Conservation (phyloP, 2,888 invertebrate species). For the Bibio marci region DNA sequence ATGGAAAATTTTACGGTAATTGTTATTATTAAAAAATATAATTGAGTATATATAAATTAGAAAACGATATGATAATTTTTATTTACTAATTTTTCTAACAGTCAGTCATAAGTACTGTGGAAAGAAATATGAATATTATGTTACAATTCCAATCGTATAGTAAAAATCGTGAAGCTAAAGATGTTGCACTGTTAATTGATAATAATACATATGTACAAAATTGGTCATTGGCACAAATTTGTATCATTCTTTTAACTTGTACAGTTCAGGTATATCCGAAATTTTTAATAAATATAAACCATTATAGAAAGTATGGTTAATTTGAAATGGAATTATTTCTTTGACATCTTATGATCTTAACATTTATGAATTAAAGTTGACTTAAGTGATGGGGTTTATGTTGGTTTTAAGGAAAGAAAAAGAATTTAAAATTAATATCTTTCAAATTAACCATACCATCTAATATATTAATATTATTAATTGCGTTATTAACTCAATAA, state of each 20-base stretch:
- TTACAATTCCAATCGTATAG: slow-evolving; percentile 67
- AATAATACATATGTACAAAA: slow-evolving; percentile 75
- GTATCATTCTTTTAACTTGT: slow-evolving; percentile 64
- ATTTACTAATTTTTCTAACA: slow-evolving; percentile 30
- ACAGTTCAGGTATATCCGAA: slow-evolving; percentile 49
- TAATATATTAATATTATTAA: background rate
- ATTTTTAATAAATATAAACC: background rate
- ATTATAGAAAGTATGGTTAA: background rate
- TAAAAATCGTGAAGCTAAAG: slow-evolving; percentile 62
- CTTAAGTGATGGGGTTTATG: too few relatives aligned
- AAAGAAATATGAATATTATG: slow-evolving; percentile 72
- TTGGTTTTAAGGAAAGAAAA: background rate
- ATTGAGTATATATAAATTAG: background rate
- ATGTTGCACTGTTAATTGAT: slow-evolving; percentile 60
- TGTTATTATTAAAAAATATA: slow-evolving; percentile 11
- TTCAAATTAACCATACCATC: background rate
- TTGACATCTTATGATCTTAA: too few relatives aligned
- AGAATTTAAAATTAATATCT: background rate
- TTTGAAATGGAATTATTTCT: background rate
- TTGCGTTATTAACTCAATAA: slow-evolving; percentile 15
- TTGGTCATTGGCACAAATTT: slow-evolving; percentile 77
- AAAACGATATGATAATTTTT: background rate
- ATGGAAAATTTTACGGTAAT: slow-evolving; percentile 82
- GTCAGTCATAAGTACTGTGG: slow-evolving; percentile 58
- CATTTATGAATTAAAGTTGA: background rate